phyloP scores from a whole-genome alignment of 1,140 invertebrate genomes.

The Pollicipes pollicipes region DNA sequence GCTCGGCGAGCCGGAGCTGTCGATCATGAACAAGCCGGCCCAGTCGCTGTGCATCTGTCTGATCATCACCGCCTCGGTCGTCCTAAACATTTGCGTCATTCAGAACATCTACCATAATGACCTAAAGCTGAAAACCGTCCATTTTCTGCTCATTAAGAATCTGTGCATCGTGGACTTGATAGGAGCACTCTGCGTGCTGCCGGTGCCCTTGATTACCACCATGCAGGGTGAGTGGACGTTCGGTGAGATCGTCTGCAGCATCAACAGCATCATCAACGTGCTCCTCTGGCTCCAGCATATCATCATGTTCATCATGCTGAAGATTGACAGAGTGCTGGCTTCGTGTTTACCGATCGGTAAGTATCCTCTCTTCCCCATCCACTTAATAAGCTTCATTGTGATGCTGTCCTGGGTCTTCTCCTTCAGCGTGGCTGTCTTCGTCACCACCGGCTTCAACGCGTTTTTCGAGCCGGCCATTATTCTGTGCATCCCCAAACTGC shows the following conservation, averaged over 20 bases:
- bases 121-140: constrained; percentile 23
- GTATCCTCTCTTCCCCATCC: constrained; percentile 13
- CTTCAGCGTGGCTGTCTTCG: constrained; percentile 17
- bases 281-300: constrained; percentile 25
- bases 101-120: constrained; percentile 22
- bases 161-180: constrained; percentile 23
- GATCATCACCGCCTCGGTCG: constrained; percentile 19
- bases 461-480: constrained; percentile 23
- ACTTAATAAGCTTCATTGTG: constrained; percentile 14
- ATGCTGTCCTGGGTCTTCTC: constrained; percentile 21
- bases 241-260: constrained; percentile 18
- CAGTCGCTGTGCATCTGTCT: constrained; percentile 10
- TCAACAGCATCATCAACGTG: constrained; percentile 22
- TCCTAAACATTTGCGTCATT: constrained; percentile 22
- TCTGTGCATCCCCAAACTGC: constrained; percentile 24
- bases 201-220: constrained; percentile 21
- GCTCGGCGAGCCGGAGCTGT: background rate
- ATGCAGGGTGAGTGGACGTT: constrained; percentile 21
- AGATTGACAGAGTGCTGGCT: constrained; percentile 23
- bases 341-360: constrained; percentile 23
- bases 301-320: constrained; percentile 20
- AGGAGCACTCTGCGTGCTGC: constrained; percentile 22
- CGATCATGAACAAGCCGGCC: constrained; percentile 9
- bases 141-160: constrained; percentile 24
- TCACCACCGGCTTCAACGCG: constrained; percentile 20